Evolutionary conservation across 2,888 invertebrate species (phyloP).

Genomic region (Acronicta psi): DNA sequence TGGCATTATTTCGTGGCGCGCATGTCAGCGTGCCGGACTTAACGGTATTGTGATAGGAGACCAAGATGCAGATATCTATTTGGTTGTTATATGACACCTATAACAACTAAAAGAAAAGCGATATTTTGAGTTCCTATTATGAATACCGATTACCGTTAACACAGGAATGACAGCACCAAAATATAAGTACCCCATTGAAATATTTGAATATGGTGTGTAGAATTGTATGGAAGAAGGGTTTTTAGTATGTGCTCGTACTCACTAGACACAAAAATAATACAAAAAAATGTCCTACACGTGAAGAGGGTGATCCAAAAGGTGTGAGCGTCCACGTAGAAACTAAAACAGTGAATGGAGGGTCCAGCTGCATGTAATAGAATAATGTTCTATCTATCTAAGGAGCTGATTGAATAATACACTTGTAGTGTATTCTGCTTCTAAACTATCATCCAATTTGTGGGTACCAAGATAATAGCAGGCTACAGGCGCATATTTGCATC

Average conservation of each 20-base stretch:
- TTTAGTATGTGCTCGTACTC: not conserved
- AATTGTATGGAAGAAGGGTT: not conserved
- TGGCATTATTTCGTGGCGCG: too few relatives aligned
- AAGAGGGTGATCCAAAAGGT: too few relatives aligned
- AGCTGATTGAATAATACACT: constrained; percentile 28
- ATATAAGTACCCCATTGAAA: not conserved
- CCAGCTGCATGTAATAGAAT: not conserved
- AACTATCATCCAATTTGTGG: constrained; percentile 12
- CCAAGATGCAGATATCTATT: too few relatives aligned
- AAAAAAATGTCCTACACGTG: too few relatives aligned
- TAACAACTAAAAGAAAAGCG: too few relatives aligned
- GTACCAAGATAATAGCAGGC: constrained; percentile 4
- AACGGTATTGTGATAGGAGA: too few relatives aligned
- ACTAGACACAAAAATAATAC: too few relatives aligned
- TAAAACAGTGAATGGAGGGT: not conserved
- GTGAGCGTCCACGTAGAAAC: too few relatives aligned
- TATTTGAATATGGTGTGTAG: not conserved
- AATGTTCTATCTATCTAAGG: constrained; percentile 12
- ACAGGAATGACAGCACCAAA: constrained; percentile 1
- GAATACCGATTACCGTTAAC: not conserved
- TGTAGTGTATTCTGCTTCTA: constrained; percentile 5
- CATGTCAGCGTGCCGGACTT: too few relatives aligned
- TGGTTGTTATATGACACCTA: too few relatives aligned
- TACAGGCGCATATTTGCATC: not conserved
- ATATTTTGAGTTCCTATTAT: too few relatives aligned